phyloP scores from a whole-genome alignment of 2,113 vertebrate species.

The Rhinoderma darwinii region DNA sequence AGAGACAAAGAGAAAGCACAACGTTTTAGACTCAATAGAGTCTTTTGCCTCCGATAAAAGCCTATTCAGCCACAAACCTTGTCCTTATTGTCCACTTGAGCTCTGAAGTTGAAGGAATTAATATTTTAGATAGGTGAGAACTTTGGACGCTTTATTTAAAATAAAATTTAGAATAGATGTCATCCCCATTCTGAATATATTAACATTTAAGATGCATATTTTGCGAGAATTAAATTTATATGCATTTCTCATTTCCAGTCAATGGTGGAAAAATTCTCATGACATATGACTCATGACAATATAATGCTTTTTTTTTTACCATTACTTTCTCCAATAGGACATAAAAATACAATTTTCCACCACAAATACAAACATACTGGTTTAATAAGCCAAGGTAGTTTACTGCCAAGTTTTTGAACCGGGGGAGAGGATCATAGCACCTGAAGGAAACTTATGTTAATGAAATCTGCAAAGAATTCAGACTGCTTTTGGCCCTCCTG shows the following conservation, averaged over 20 bases:
- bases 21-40: slow-evolving; percentile 53
- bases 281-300: neutral
- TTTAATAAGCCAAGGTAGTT: neutral
- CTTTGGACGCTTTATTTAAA: slow-evolving; percentile 3
- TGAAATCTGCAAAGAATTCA: neutral
- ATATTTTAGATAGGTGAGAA: slow-evolving; percentile 41
- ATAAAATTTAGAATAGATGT: neutral
- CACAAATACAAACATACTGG: neutral
- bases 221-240: neutral
- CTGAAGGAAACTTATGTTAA: neutral
- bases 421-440: neutral
- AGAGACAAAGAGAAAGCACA: slow-evolving; percentile 56
- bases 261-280: neutral
- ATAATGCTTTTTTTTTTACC: neutral
- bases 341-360: neutral
- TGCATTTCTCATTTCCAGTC: neutral
- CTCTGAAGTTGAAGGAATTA: slow-evolving; percentile 48
- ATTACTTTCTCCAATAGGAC: neutral
- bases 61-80: slow-evolving; percentile 56
- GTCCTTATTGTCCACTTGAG: slow-evolving; percentile 42
- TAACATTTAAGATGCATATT: neutral
- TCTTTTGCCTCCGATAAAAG: slow-evolving; percentile 58
- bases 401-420: neutral
- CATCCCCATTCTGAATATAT: neutral
- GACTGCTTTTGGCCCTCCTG: neutral